Evolutionary conservation across 2,113 vertebrate species (phyloP), one percentile per base, ranked within the genome.

Genomic region (Ammodytes marinus): DNA sequence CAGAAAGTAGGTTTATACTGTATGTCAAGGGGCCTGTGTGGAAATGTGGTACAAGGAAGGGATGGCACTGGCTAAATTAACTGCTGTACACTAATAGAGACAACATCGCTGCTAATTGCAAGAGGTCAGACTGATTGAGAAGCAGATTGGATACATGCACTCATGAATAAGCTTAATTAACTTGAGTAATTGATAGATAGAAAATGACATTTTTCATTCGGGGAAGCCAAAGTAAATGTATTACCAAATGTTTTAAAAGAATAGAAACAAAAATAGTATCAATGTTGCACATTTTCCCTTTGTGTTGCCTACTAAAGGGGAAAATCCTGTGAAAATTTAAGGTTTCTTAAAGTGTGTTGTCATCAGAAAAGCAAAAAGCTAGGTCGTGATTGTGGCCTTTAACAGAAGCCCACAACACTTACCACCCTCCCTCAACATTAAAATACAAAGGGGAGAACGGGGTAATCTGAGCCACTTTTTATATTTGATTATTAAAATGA

Each of bases 1-100:
- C 47, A 77, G 67, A 65, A 69, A 77, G 64, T 9, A 61, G 47
- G 15, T 54, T 74, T 74, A 15, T 54, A 37, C 53, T 86, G 39
- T 53, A 47, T 58, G 42, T 19, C 3, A 4, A 1, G 39, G 6
- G n/a, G 6, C 49, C 61, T 68, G 11, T 53, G 40, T 9, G 15
- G 4, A 40, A 8, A 4, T 47, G 11, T 37, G 2, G 11, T 43
- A 12, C 42, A 50, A 46, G 8, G 6, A 9, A 42, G 7, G 6
- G n/a, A 17, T 58, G 57, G 55, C 17, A 50, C n/a, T 12, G 37
- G 11, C 8, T 8, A 5, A 8, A 58, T 43, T 27, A 57, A 10
- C 8, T 53, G 45, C 11, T 42, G 10, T 17, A 35, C 17, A 13
- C 8, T 65, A 42, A 72, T 39, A n/a, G 27, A 66, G 45, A 61